These are phyloP conservation scores for Gastrophysa polygoni DNA, from an alignment of 2,888 invertebrate species.

Conservation along the genomic window DNA sequence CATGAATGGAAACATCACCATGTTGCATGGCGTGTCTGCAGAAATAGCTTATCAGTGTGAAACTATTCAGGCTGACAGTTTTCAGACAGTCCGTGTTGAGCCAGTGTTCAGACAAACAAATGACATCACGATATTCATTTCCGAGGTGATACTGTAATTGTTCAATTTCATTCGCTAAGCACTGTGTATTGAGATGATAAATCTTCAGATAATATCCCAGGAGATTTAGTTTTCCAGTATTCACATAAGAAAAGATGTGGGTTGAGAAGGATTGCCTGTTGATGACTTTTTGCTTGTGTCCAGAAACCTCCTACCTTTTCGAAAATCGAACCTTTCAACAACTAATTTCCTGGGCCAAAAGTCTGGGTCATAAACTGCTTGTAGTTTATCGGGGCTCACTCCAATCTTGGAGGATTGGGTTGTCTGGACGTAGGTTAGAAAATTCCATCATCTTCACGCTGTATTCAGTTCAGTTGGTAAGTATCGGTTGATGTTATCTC, in stretches of 20 bases:
- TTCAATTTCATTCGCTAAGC: not conserved
- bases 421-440: not conserved
- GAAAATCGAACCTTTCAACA: constrained; percentile 1
- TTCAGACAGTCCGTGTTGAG: not conserved
- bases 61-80: not conserved
- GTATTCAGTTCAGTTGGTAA: not conserved
- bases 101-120: not conserved
- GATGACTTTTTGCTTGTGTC: not conserved
- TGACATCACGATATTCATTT: not conserved
- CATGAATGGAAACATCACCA: not conserved
- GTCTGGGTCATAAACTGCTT: not conserved
- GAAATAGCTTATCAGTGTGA: not conserved
- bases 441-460: not conserved
- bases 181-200: not conserved
- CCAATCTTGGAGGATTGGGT: not conserved
- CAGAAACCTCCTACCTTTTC: not conserved
- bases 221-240: not conserved
- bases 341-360: not conserved
- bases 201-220: not conserved
- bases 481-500: not conserved
- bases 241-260: not conserved
- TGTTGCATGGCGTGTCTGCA: not conserved
- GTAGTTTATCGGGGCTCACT: not conserved
- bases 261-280: not conserved
- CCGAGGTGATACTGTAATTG: not conserved